These are phyloP conservation scores for Mirza zaza DNA, from an alignment of 2,113 vertebrate genomes.

Conservation along the genomic window DNA sequence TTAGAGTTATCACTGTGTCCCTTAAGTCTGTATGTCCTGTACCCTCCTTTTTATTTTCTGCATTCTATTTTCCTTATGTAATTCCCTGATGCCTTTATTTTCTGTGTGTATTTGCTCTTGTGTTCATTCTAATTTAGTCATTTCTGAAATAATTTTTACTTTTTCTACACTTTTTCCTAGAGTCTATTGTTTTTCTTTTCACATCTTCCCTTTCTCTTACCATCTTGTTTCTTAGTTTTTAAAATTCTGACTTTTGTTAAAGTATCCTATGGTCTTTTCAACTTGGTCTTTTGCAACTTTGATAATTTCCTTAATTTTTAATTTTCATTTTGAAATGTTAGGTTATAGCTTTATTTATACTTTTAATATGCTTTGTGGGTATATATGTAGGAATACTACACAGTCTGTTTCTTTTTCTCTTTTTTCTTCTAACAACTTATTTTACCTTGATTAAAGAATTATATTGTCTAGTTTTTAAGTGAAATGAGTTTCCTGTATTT, in stretches of 20 bases:
- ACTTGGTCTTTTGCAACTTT: not conserved
- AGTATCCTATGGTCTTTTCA: too few species aligned
- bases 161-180: not conserved
- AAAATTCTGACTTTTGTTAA: not conserved
- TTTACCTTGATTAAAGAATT: not conserved
- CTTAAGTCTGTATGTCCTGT: not conserved
- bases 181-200: not conserved
- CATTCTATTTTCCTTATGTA: not conserved
- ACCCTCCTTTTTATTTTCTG: not conserved
- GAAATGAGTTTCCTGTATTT: not conserved
- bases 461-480: not conserved
- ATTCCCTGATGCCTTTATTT: not conserved
- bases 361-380: not conserved
- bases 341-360: not conserved
- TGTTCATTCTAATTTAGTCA: not conserved
- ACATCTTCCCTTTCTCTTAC: not conserved
- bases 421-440: not conserved
- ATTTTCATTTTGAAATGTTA: not conserved
- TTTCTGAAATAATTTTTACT: not conserved
- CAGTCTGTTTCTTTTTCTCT: not conserved
- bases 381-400: not conserved
- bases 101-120: not conserved
- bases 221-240: not conserved
- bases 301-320: not conserved
- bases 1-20: not conserved